A percentile compares a stretch with the other conserved stretches of the same genome.
phyloP scores from a whole-genome alignment of 2,113 vertebrate species.

The Pampusana beccarii region DNA sequence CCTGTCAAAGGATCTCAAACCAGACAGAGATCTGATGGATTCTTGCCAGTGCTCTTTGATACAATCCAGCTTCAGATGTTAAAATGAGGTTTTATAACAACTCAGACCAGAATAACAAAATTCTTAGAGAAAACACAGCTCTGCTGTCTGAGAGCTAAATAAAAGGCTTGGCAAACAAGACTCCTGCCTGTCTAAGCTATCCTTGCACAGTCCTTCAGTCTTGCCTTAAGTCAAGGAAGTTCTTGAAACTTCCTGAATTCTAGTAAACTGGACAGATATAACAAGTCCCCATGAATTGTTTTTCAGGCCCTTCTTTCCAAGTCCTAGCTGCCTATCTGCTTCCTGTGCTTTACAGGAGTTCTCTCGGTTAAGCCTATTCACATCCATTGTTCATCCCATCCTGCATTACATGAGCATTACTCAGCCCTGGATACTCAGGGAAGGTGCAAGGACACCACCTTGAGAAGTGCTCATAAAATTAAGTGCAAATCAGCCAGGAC shows the following conservation, averaged over 20 bases:
- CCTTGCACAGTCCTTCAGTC: neutral
- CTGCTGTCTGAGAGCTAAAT: neutral
- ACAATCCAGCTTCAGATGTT: neutral
- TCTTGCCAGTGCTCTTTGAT: neutral
- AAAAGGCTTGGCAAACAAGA: neutral
- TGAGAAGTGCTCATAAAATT: neutral
- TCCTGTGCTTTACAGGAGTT: neutral
- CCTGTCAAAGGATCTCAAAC: neutral
- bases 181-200: neutral
- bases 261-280: neutral
- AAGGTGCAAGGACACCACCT: neutral
- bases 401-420: neutral
- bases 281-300: neutral
- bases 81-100: neutral
- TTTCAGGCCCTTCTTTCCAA: neutral
- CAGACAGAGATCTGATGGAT: neutral
- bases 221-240: neutral
- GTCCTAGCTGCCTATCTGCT: neutral
- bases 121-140: neutral
- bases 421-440: neutral
- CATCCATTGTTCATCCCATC: neutral
- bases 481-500: neutral
- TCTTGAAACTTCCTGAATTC: neutral
- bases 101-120: neutral
- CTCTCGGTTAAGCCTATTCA: neutral